A percentile compares a stretch with the other conserved stretches of the same genome.
Evolutionary conservation across 2,797 vertebrate genomes (phyloP).

Genomic region (Eurystomus glaucurus): DNA sequence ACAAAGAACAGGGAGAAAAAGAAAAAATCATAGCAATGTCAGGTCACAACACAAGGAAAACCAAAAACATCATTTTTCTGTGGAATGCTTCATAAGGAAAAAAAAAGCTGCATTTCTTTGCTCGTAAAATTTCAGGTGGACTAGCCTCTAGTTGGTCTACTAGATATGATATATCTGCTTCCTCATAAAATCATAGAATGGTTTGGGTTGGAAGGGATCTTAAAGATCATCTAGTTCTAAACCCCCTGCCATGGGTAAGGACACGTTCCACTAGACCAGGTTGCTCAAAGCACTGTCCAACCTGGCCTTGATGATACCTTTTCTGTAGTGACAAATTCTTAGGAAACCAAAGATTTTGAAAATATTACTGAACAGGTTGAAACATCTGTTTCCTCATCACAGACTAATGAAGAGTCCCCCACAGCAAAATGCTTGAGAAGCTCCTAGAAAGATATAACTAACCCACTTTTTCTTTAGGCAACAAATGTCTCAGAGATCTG

Average conservation of each 20-base stretch:
- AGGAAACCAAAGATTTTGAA: neutral
- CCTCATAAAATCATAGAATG: neutral
- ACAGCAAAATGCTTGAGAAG: neutral
- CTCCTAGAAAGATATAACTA: neutral
- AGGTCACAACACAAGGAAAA: neutral
- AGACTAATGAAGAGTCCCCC: neutral
- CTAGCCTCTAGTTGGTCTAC: neutral
- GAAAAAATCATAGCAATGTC: neutral
- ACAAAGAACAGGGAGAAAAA: neutral
- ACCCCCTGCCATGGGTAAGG: neutral
- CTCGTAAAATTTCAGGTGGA: neutral
- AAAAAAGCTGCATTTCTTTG: neutral
- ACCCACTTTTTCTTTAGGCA: neutral
- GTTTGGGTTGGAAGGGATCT: neutral
- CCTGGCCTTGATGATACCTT: neutral
- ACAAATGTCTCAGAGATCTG: neutral
- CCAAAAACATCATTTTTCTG: neutral
- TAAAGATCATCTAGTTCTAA: neutral
- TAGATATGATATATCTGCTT: fast-evolving
- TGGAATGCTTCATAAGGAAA: neutral
- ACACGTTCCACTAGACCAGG: neutral
- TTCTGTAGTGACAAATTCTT: neutral
- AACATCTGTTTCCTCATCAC: neutral
- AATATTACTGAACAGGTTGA: neutral
- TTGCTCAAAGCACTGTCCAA: neutral